These are phyloP conservation scores for Papilio xuthus DNA, from an alignment of 1,140 invertebrate genomes.

Conservation along the genomic window DNA sequence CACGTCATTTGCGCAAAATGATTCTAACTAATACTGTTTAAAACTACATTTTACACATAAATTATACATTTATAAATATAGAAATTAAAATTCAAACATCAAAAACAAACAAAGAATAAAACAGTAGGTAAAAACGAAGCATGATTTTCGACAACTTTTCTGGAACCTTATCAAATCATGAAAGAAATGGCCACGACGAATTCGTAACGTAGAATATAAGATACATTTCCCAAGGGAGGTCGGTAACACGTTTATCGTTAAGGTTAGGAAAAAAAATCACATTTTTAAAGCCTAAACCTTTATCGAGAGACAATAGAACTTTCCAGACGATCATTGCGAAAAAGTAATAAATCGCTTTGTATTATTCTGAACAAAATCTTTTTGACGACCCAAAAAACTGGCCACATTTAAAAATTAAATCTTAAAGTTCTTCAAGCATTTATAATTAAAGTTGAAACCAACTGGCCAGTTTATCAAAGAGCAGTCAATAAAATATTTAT, in stretches of 20 bases:
- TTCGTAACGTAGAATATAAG: constrained; percentile 1
- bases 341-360: not conserved
- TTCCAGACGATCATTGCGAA: not conserved
- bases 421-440: not conserved
- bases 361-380: not conserved
- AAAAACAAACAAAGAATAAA: not conserved
- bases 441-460: not conserved
- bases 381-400: not conserved
- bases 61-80: no score
- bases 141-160: not conserved
- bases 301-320: constrained; percentile 12
- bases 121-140: not conserved
- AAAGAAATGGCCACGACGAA: not conserved
- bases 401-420: not conserved
- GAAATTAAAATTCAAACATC: no score
- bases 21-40: no score
- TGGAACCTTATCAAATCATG: constrained; percentile 13
- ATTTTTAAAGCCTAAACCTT: not conserved
- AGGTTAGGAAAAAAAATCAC: not conserved
- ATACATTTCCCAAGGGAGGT: constrained; percentile 19
- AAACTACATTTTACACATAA: no score
- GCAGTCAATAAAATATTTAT: not conserved
- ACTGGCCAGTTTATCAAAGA: not conserved
- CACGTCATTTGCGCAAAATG: no score
- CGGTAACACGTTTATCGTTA: constrained; percentile 9